phyloP scores from a whole-genome alignment of 2,113 vertebrate species.

The Erythrocebus patas region DNA sequence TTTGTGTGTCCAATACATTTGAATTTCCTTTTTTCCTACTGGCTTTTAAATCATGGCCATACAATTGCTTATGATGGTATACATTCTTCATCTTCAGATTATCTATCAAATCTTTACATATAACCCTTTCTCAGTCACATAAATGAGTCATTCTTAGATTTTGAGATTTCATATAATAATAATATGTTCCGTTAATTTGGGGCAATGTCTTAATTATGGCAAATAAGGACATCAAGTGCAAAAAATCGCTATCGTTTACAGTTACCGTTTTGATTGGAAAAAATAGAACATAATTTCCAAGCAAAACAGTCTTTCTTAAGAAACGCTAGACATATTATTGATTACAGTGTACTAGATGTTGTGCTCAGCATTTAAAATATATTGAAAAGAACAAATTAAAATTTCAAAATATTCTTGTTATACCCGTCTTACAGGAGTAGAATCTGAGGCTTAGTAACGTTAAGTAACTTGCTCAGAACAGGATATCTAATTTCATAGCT shows the following conservation, averaged over 20 bases:
- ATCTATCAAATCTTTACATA: not conserved
- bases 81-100: not conserved
- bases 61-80: not conserved
- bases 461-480: not conserved
- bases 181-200: not conserved
- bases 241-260: not conserved
- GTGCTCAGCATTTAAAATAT: not conserved
- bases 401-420: not conserved
- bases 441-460: not conserved
- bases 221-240: not conserved
- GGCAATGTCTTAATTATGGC: not conserved
- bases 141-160: not conserved
- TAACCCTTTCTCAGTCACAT: not conserved
- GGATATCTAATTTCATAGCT: not conserved
- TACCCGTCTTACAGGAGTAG: not conserved
- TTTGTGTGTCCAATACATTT: not conserved
- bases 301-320: not conserved
- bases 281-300: not conserved
- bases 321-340: not conserved
- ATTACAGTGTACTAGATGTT: not conserved
- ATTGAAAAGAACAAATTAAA: not conserved
- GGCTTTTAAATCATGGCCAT: not conserved
- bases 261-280: not conserved
- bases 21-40: constrained; percentile 4
- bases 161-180: not conserved